phyloP scores from a whole-genome alignment of 2,113 vertebrate species.

The Chloropsis hardwickii region DNA sequence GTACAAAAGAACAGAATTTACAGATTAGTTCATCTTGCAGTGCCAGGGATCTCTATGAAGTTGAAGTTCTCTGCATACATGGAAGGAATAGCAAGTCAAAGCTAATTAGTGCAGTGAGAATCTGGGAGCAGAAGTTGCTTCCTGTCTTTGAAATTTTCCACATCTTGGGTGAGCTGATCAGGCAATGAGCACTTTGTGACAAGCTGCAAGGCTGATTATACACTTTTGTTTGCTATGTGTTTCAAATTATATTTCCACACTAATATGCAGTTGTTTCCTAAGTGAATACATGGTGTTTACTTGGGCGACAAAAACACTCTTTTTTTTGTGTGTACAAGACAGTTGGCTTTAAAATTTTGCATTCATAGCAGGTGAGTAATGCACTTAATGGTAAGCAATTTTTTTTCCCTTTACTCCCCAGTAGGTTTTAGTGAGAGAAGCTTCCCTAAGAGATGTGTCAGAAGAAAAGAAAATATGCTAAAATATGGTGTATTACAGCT shows the following conservation, averaged over 20 bases:
- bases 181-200: slow-evolving; percentile 32
- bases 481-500: background rate
- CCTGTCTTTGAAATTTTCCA: background rate
- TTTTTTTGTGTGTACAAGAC: background rate
- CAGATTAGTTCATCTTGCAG: background rate
- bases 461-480: background rate
- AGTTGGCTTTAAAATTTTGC: background rate
- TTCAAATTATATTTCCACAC: background rate
- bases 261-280: background rate
- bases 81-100: background rate
- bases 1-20: background rate
- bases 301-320: background rate
- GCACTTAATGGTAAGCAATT: background rate
- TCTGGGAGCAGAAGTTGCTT: background rate
- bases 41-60: background rate
- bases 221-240: background rate
- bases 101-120: background rate
- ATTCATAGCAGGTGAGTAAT: background rate
- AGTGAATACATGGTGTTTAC: background rate
- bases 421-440: background rate
- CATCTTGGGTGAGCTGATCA: slow-evolving; percentile 25
- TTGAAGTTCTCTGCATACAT: background rate
- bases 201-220: slow-evolving; percentile 3
- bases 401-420: background rate
- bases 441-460: background rate